A percentile compares a stretch with the other conserved stretches of the same genome.
phyloP scores from a whole-genome alignment of 2,113 vertebrate species.

The Antigone vipio region DNA sequence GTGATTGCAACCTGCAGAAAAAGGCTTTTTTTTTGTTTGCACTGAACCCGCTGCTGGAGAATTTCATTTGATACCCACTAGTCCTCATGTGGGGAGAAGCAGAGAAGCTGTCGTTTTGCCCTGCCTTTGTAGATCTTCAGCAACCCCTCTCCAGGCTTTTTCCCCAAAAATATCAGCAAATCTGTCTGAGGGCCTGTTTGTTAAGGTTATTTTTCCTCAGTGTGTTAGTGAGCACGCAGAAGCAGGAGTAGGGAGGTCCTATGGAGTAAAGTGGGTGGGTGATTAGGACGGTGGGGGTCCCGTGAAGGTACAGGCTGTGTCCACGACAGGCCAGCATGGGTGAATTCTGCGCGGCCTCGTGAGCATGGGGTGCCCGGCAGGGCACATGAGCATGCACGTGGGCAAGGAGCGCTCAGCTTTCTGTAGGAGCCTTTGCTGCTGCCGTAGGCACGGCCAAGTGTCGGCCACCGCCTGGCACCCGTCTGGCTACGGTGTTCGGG shows the following conservation, averaged over 20 bases:
- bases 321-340: background rate
- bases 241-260: background rate
- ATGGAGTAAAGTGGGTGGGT: background rate
- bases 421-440: background rate
- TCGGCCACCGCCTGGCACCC: background rate
- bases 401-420: background rate
- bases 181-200: background rate
- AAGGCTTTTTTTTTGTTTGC: background rate
- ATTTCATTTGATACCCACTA: background rate
- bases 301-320: background rate
- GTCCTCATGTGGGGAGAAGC: background rate
- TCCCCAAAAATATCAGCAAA: background rate
- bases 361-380: background rate
- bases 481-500: accelerated
- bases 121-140: background rate
- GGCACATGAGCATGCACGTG: accelerated
- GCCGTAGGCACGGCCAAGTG: background rate
- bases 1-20: background rate
- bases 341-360: background rate
- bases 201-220: background rate
- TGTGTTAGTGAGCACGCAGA: background rate
- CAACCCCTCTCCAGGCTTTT: background rate
- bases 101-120: background rate
- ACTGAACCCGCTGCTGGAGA: background rate
- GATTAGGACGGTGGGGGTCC: background rate